phyloP scores from a whole-genome alignment of 1,140 invertebrate genomes.

The Cotesia chilonis region DNA sequence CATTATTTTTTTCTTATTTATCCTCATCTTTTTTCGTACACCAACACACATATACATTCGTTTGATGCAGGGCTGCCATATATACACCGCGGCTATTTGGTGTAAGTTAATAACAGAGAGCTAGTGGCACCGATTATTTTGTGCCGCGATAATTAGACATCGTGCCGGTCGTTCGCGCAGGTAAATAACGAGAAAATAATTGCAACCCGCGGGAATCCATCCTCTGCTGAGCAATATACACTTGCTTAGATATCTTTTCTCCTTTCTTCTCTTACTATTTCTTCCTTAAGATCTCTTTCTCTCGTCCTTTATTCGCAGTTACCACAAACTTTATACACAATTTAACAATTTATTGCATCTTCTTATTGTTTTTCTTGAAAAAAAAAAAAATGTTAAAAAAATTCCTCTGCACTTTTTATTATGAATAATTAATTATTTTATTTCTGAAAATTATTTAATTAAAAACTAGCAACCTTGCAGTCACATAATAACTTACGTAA shows the following conservation, averaged over 20 bases:
- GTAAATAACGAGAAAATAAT: constrained; percentile 66
- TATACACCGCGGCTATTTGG: constrained; percentile 47
- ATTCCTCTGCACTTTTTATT: too few species aligned
- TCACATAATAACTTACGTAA: too few species aligned
- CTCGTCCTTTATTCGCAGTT: too few species aligned
- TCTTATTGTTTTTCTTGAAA: too few species aligned
- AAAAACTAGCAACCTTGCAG: too few species aligned
- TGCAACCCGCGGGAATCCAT: constrained; percentile 53
- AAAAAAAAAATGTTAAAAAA: too few species aligned
- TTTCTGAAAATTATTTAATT: too few species aligned
- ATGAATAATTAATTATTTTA: too few species aligned
- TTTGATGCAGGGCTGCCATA: background rate
- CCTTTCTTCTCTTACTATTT: background rate
- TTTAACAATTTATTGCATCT: too few species aligned
- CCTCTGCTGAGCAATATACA: constrained; percentile 31
- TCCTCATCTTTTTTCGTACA: constrained; percentile 2
- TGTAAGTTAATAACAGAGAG: constrained; percentile 63
- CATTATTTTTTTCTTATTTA: constrained; percentile 2
- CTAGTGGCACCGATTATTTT: constrained; percentile 57
- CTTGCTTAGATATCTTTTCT: background rate
- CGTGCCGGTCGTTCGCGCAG: constrained; percentile 48
- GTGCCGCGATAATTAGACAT: constrained; percentile 63
- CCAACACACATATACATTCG: background rate
- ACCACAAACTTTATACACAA: background rate
- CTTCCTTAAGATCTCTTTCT: too few species aligned